Conservation (phyloP, 2,888 invertebrate genomes). For the Cotesia congregata region DNA sequence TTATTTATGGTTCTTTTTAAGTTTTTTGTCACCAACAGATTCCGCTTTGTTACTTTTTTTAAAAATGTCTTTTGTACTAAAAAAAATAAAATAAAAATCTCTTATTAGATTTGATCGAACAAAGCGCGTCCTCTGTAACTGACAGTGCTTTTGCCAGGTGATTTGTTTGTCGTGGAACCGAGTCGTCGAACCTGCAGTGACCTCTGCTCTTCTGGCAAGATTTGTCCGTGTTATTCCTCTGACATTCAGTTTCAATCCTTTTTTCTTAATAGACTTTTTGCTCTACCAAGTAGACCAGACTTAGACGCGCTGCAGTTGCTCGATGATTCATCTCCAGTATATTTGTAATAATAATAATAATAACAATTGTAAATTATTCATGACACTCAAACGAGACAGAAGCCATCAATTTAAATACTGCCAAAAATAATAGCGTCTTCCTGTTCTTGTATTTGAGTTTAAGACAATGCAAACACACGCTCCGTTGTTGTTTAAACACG, state of each 20-base stretch:
- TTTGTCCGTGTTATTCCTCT: constrained; percentile 17
- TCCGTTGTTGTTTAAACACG: not conserved
- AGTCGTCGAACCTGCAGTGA: constrained; percentile 33
- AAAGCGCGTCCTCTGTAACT: not conserved
- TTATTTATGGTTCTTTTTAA: too few relatives aligned
- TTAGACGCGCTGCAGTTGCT: not conserved
- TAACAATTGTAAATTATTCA: not conserved
- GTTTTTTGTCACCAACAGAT: too few relatives aligned
- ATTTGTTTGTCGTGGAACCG: not conserved
- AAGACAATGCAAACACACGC: not conserved
- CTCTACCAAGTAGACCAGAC: not conserved
- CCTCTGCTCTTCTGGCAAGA: constrained; percentile 1
- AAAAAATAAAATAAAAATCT: not conserved
- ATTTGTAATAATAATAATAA: not conserved
- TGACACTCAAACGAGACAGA: not conserved
- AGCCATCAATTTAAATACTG: not conserved
- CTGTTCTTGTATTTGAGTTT: not conserved
- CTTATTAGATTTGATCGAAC: not conserved
- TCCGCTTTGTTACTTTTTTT: too few relatives aligned
- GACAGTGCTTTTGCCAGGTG: constrained; percentile 6
- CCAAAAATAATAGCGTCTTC: constrained; percentile 1
- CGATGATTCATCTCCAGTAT: not conserved
- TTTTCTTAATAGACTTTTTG: not conserved
- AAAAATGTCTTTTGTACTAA: not conserved
- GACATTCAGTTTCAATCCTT: not conserved